Evolutionary conservation across 2,888 invertebrate species (phyloP).

Genomic region (Stictocephala bisonia): DNA sequence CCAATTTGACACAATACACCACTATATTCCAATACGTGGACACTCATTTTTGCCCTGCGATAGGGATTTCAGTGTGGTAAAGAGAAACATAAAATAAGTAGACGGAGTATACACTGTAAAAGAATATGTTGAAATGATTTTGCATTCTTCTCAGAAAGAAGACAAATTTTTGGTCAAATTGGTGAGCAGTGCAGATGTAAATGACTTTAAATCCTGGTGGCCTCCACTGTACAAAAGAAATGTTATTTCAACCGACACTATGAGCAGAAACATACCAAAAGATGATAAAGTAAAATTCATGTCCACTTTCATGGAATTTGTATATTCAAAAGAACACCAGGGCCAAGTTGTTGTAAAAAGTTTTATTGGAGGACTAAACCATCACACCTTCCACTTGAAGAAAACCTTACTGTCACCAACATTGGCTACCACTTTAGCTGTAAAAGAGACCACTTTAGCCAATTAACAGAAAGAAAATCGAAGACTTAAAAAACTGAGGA

Average conservation of each 20-base stretch:
- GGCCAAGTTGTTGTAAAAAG: constrained; percentile 3
- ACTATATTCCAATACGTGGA: constrained; percentile 31
- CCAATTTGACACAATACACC: constrained; percentile 13
- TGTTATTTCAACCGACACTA: constrained; percentile 27
- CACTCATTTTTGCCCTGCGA: constrained; percentile 35
- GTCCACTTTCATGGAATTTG: constrained; percentile 26
- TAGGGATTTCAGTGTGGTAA: constrained; percentile 22
- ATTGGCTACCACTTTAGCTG: constrained; percentile 6
- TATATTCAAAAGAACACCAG: constrained; percentile 4
- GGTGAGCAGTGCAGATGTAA: not conserved
- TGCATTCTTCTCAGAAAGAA: not conserved
- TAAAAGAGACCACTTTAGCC: constrained; percentile 3
- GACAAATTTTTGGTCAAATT: constrained; percentile 16
- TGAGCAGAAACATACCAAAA: constrained; percentile 1
- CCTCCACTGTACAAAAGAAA: not conserved
- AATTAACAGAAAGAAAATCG: constrained; percentile 26
- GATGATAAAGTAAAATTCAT: not conserved
- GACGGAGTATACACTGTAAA: constrained; percentile 39
- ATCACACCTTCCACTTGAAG: constrained; percentile 28
- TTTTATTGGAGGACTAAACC: constrained; percentile 26
- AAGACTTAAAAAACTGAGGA: constrained; percentile 33
- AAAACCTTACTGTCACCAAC: not conserved
- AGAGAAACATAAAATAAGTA: constrained; percentile 20
- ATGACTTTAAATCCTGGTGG: constrained; percentile 35
- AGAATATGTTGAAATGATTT: constrained; percentile 21